Evolutionary conservation across 2,797 vertebrate species (phyloP).

Genomic region (Hypotaenidia philippensis): DNA sequence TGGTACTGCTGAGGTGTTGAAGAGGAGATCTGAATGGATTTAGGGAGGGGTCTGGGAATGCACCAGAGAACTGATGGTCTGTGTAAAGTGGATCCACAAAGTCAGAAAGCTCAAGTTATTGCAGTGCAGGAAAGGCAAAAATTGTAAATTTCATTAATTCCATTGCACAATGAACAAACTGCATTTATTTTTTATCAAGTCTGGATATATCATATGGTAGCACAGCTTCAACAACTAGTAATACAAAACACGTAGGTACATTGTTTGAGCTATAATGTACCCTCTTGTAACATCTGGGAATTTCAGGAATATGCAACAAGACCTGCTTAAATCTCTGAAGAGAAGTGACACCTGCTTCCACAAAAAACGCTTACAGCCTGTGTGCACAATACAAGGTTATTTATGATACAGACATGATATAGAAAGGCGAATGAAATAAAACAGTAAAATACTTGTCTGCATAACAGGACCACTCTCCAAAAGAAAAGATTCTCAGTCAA

Average conservation of each 20-base stretch:
- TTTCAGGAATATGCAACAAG: not conserved
- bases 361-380: not conserved
- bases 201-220: not conserved
- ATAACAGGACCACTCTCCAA: not conserved
- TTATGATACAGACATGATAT: not conserved
- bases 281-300: not conserved
- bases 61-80: not conserved
- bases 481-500: not conserved
- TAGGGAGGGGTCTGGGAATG: not conserved
- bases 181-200: not conserved
- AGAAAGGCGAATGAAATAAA: not conserved
- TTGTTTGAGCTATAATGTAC: not conserved
- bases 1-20: not conserved
- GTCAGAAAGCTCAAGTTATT: not conserved
- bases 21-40: not conserved
- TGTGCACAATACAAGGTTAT: not conserved
- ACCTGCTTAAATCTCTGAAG: not conserved
- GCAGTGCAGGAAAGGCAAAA: not conserved
- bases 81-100: not conserved
- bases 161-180: rapidly evolving
- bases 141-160: not conserved
- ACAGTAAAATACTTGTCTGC: not conserved
- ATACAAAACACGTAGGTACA: not conserved
- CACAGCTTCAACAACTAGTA: not conserved
- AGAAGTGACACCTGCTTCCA: not conserved